Evolutionary conservation across 2,888 invertebrate genomes (phyloP).

Genomic region (Hydriomena furcata): DNA sequence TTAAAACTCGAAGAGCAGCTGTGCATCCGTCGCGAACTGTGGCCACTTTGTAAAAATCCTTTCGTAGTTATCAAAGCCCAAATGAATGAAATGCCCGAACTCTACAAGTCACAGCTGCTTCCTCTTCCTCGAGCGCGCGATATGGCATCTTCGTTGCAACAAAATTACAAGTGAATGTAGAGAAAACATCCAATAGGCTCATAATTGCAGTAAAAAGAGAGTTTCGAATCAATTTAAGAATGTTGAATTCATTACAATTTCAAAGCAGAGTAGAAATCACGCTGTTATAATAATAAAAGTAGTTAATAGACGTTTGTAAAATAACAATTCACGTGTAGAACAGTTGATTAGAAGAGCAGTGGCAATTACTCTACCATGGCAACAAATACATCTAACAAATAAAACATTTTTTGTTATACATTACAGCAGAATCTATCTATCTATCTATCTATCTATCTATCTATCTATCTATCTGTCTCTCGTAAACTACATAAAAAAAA

Average conservation of each 20-base stretch:
- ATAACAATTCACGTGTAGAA: too few relatives aligned
- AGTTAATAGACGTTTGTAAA: constrained; percentile 14
- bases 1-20: constrained; percentile 56
- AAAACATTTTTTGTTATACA: too few relatives aligned
- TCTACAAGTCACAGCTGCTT: constrained; percentile 12
- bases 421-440: too few relatives aligned
- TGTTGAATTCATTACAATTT: constrained; percentile 42
- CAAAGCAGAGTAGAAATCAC: constrained; percentile 38
- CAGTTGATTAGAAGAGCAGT: too few relatives aligned
- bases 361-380: too few relatives aligned
- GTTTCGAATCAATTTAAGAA: constrained; percentile 33
- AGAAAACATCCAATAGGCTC: constrained; percentile 44
- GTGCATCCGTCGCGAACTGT: constrained; percentile 51
- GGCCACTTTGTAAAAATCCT: constrained; percentile 40
- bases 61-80: neutral
- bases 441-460: too few relatives aligned
- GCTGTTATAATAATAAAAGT: neutral
- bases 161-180: constrained; percentile 43
- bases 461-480: too few relatives aligned
- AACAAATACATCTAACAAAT: too few relatives aligned
- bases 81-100: neutral
- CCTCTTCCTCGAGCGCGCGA: constrained; percentile 2
- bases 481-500: too few relatives aligned
- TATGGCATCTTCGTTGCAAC: neutral
- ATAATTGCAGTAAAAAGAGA: constrained; percentile 21